Conservation (phyloP, 2,113 vertebrate genomes). For the Potamarius usumacintae region DNA sequence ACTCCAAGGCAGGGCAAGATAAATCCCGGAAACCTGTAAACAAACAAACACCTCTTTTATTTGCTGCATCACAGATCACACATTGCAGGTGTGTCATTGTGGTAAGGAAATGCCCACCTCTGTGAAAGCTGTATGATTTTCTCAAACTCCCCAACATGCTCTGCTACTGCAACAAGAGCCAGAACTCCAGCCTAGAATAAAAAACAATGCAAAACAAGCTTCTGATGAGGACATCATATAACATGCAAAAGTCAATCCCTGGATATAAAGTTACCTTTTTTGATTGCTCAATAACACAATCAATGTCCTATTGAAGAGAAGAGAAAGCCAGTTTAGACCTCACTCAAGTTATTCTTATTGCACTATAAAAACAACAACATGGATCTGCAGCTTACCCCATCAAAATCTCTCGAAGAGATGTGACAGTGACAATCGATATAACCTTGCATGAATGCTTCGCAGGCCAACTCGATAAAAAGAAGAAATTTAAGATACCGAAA, state of each 20-base stretch:
- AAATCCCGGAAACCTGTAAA: constrained; percentile 80
- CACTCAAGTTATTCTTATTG: background rate
- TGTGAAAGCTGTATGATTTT: constrained; percentile 86
- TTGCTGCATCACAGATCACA: background rate
- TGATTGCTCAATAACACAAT: constrained; percentile 79
- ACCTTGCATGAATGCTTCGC: constrained; percentile 60
- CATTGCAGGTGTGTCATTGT: background rate
- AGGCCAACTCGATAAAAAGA: constrained; percentile 3
- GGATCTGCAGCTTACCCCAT: constrained; percentile 59
- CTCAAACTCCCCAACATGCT: constrained; percentile 85
- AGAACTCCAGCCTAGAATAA: constrained; percentile 77
- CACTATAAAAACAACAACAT: background rate
- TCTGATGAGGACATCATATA: background rate
- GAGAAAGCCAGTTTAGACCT: background rate
- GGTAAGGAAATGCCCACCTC: constrained; percentile 67
- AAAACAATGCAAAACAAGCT: background rate
- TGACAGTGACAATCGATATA: constrained; percentile 77
- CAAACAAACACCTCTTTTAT: background rate
- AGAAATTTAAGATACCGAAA: constrained; percentile 30
- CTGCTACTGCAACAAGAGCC: constrained; percentile 86
- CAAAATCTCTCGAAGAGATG: constrained; percentile 72
- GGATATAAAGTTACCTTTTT: constrained; percentile 70
- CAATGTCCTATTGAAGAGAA: constrained; percentile 77
- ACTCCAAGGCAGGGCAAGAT: constrained; percentile 87
- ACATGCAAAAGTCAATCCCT: background rate